Conservation (phyloP, 1,140 invertebrate species). For the Drosophila tropicalis region DNA sequence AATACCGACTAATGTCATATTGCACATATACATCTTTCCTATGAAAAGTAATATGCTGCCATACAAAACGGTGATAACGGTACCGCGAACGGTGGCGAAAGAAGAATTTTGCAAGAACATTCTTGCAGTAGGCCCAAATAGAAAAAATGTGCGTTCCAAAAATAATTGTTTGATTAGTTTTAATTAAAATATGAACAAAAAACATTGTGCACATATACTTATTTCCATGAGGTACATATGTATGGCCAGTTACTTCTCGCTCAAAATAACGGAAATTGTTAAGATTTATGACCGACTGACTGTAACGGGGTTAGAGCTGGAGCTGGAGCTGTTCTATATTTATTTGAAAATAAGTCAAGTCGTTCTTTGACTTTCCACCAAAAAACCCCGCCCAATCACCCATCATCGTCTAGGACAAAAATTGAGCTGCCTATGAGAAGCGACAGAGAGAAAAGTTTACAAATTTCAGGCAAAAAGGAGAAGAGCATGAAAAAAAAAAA, state of each 20-base stretch:
- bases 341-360: constrained; percentile 71
- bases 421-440: constrained; percentile 44
- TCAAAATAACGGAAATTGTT: constrained; percentile 69
- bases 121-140: no score
- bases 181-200: no score
- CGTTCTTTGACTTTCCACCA: constrained; percentile 20
- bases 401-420: constrained; percentile 13
- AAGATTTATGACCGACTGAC: constrained; percentile 69
- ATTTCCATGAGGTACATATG: no score
- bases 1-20: no score
- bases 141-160: no score
- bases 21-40: no score
- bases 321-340: constrained; percentile 75
- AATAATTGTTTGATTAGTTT: no score
- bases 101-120: no score
- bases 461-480: constrained; percentile 40
- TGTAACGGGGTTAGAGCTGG: constrained; percentile 44
- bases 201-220: no score
- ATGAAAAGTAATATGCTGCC: no score
- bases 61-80: no score
- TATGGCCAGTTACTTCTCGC: constrained; percentile 5
- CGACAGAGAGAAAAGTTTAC: constrained; percentile 24
- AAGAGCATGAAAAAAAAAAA: background rate
- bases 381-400: background rate
- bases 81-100: no score